A percentile compares a stretch with the other conserved stretches of the same genome.
Evolutionary conservation across 1,140 invertebrate genomes (phyloP).

Genomic region (Pseudomyrmex dendroicus): DNA sequence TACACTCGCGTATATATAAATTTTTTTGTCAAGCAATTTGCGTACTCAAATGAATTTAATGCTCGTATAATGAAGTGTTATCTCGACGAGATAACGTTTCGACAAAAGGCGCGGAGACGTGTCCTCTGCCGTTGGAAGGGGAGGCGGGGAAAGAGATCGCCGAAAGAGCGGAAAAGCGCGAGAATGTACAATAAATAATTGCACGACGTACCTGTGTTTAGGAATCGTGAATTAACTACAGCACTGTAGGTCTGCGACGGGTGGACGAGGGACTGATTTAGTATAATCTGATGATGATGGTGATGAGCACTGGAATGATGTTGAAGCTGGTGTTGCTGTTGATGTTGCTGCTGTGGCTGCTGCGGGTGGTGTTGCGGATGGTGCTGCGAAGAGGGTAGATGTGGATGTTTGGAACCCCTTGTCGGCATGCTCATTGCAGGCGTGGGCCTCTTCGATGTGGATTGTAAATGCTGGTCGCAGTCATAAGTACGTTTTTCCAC

Average conservation of each 20-base stretch:
- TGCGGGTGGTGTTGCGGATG: slow-evolving; percentile 76
- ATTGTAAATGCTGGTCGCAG: slow-evolving; percentile 72
- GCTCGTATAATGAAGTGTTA: too few relatives aligned
- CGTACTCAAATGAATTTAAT: too few relatives aligned
- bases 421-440: slow-evolving; percentile 80
- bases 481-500: slow-evolving; percentile 77
- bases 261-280: slow-evolving; percentile 76
- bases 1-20: background rate
- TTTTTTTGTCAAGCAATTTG: background rate
- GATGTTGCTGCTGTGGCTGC: slow-evolving; percentile 66
- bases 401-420: slow-evolving; percentile 64
- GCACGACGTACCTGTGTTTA: slow-evolving; percentile 77
- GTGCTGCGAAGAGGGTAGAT: slow-evolving; percentile 63
- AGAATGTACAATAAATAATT: background rate
- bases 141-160: background rate
- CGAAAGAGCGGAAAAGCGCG: background rate
- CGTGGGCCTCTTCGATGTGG: slow-evolving; percentile 70
- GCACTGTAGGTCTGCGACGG: slow-evolving; percentile 75
- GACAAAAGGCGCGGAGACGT: too few relatives aligned
- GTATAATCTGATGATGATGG: slow-evolving; percentile 70
- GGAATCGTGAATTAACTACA: slow-evolving; percentile 72
- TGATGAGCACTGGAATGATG: slow-evolving; percentile 65
- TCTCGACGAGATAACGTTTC: too few relatives aligned
- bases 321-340: slow-evolving; percentile 58
- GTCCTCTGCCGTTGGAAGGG: too few relatives aligned